These are phyloP conservation scores for Clunio marinus DNA, from an alignment of 2,888 invertebrate genomes.

Conservation along the genomic window DNA sequence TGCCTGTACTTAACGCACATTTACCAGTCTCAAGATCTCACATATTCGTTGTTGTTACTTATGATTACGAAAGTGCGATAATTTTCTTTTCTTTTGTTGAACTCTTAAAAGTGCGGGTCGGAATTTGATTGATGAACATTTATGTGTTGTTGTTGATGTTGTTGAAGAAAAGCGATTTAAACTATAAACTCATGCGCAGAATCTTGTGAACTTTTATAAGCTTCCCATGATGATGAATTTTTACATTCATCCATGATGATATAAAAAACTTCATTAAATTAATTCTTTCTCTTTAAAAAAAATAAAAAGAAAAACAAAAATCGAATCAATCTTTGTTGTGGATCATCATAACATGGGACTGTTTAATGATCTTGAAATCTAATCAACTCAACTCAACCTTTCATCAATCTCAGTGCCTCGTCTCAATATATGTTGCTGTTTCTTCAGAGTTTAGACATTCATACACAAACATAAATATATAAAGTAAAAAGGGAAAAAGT, in stretches of 20 bases:
- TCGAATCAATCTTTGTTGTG: conserved; percentile 19
- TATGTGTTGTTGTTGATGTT: conserved; percentile 10
- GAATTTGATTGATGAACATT: conserved; percentile 38
- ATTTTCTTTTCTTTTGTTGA: conserved; percentile 25
- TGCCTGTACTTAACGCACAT: conserved; percentile 16
- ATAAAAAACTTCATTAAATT: conserved; percentile 24
- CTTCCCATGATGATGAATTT: conserved; percentile 8
- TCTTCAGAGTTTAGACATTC: neutral
- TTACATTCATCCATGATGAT: conserved; percentile 12
- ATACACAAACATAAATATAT: no score
- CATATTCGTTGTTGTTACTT: neutral
- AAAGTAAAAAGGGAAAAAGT: no score
- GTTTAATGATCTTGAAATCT: conserved; percentile 17
- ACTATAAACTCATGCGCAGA: neutral
- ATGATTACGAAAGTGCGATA: conserved; percentile 24
- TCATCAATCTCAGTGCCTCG: neutral
- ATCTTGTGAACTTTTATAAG: neutral
- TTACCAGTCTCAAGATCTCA: neutral
- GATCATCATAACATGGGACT: conserved; percentile 16
- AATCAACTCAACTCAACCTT: conserved; percentile 21
- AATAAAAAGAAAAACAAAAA: no score
- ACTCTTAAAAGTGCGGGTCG: conserved; percentile 29
- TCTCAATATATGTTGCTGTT: neutral
- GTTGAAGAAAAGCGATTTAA: conserved; percentile 3
- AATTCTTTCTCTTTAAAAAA: conserved; percentile 19